phyloP scores from a whole-genome alignment of 2,113 vertebrate species.

The Zingel zingel region DNA sequence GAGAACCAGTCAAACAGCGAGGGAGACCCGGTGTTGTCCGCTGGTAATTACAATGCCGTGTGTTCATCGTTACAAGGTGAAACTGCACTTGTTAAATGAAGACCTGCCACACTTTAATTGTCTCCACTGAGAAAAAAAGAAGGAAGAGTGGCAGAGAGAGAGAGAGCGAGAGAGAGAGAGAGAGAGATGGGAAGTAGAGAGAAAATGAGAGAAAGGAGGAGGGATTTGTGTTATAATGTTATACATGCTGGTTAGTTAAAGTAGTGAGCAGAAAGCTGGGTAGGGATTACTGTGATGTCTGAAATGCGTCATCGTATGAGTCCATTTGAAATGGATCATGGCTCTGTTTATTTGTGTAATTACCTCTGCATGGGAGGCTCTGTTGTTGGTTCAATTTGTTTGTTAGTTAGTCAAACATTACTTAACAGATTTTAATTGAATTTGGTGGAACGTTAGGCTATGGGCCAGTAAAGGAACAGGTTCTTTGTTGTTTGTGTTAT shows the following conservation, averaged over 20 bases:
- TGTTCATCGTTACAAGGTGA: slow-evolving; percentile 82
- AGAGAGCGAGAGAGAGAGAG: neutral
- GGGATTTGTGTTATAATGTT: slow-evolving; percentile 52
- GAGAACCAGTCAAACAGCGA: slow-evolving; percentile 75
- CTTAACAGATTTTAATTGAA: slow-evolving; percentile 58
- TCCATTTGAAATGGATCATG: slow-evolving; percentile 60
- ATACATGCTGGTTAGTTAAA: slow-evolving; percentile 66
- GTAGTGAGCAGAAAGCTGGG: slow-evolving; percentile 41
- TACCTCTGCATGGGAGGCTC: slow-evolving; percentile 33
- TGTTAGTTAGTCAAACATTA: slow-evolving; percentile 51
- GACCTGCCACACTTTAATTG: slow-evolving; percentile 85
- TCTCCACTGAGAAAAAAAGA: slow-evolving; percentile 76
- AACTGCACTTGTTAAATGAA: slow-evolving; percentile 81
- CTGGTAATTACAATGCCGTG: slow-evolving; percentile 84
- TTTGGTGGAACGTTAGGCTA: slow-evolving; percentile 28
- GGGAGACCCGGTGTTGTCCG: slow-evolving; percentile 70
- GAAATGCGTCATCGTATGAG: slow-evolving; percentile 38
- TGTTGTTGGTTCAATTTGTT: slow-evolving; percentile 37
- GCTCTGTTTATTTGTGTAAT: slow-evolving; percentile 64
- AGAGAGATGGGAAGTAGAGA: neutral
- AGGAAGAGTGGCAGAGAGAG: slow-evolving; percentile 32
- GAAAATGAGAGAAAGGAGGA: slow-evolving; percentile 36
- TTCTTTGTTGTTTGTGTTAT: slow-evolving; percentile 21
- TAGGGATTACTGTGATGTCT: slow-evolving; percentile 53
- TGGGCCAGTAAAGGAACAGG: neutral